Evolutionary conservation across 2,797 vertebrate genomes (phyloP).

Genomic region (Cossypha dichroa): DNA sequence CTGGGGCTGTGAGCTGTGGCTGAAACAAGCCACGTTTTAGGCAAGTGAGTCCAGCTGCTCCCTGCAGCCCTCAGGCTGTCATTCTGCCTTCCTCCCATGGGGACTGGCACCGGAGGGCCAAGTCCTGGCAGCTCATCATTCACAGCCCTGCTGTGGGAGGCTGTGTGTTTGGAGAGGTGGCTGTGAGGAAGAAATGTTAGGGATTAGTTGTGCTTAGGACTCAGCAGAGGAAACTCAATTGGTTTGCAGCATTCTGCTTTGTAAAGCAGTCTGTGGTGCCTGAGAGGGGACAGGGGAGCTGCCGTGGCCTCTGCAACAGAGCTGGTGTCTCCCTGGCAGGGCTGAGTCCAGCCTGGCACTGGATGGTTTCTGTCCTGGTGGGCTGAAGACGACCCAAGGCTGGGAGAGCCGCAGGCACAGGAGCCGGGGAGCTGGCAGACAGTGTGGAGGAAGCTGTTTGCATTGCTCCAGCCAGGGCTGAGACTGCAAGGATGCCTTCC

Average conservation of each 20-base stretch:
- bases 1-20: neutral
- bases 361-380: neutral
- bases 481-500: constrained; percentile 4
- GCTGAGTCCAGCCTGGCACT: neutral
- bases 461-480: constrained; percentile 8
- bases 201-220: neutral
- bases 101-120: neutral
- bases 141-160: neutral
- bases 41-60: neutral
- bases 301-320: neutral
- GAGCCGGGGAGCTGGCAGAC: neutral
- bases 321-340: neutral
- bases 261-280: neutral
- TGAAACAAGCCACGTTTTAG: neutral
- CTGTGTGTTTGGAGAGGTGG: neutral
- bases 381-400: neutral
- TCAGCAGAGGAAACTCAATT: neutral
- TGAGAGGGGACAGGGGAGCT: neutral
- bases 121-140: neutral
- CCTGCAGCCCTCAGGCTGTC: neutral
- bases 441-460: neutral
- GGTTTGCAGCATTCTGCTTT: neutral
- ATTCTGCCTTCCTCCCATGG: neutral
- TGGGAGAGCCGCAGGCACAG: neutral
- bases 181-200: neutral